A percentile compares a stretch with the other conserved stretches of the same genome.
phyloP scores from a whole-genome alignment of 2,888 invertebrate species.

The Eubasilissa splendida region DNA sequence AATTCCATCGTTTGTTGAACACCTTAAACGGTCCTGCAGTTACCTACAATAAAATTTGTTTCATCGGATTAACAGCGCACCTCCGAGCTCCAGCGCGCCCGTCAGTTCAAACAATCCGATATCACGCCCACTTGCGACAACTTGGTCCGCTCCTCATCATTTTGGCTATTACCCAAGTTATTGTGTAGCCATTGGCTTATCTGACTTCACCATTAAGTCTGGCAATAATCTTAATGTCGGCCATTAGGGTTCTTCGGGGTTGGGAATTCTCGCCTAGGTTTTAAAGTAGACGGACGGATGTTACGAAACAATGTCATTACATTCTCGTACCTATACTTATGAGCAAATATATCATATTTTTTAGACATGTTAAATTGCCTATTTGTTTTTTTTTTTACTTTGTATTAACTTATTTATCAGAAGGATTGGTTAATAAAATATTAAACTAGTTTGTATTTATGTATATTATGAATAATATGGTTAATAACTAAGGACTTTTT shows the following conservation, averaged over 20 bases:
- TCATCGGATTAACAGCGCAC: constrained; percentile 14
- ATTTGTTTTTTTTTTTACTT: too few relatives aligned
- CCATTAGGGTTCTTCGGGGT: constrained; percentile 43
- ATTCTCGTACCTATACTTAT: too few relatives aligned
- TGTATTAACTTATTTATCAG: too few relatives aligned
- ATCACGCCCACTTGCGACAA: constrained; percentile 23
- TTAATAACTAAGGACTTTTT: too few relatives aligned
- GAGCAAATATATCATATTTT: too few relatives aligned
- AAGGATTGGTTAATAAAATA: too few relatives aligned
- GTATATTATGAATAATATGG: too few relatives aligned
- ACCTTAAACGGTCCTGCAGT: neutral
- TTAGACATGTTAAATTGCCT: too few relatives aligned
- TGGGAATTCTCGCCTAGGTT: constrained; percentile 23
- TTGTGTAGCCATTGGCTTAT: constrained; percentile 55
- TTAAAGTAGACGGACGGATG: constrained; percentile 8
- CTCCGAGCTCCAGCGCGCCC: neutral
- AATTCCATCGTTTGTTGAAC: neutral
- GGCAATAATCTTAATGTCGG: constrained; percentile 55
- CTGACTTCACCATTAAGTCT: constrained; percentile 50
- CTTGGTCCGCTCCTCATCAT: constrained; percentile 21
- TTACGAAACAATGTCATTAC: too few relatives aligned
- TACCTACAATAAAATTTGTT: constrained; percentile 3
- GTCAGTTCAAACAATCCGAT: neutral
- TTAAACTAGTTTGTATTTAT: too few relatives aligned
- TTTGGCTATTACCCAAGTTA: constrained; percentile 48